phyloP scores from a whole-genome alignment of 2,797 vertebrate genomes.

The Melanogrammus aeglefinus region DNA sequence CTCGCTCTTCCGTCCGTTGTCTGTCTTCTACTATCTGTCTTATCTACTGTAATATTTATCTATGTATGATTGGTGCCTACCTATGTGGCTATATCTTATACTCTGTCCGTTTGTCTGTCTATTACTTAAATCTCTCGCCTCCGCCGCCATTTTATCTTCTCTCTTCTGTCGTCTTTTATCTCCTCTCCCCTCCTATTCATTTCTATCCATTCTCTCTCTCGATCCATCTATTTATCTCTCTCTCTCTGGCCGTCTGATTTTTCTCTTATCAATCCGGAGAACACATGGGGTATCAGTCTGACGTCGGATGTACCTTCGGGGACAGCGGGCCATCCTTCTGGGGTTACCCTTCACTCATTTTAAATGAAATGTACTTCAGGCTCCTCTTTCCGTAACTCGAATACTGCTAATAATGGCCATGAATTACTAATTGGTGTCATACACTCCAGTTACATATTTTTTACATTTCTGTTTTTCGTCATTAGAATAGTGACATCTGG shows the following conservation, averaged over 20 bases:
- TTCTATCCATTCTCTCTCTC: background rate
- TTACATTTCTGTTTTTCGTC: too few relatives aligned
- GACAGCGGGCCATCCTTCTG: too few relatives aligned
- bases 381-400: too few relatives aligned
- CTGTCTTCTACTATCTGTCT: background rate
- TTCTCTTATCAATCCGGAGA: background rate
- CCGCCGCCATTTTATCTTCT: background rate
- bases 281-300: too few relatives aligned
- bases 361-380: too few relatives aligned
- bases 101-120: background rate
- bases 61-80: background rate
- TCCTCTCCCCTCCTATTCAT: background rate
- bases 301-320: too few relatives aligned
- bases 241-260: background rate
- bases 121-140: background rate
- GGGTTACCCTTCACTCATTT: too few relatives aligned
- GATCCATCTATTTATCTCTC: background rate
- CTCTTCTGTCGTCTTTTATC: background rate
- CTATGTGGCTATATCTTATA: background rate
- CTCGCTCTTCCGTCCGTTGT: background rate
- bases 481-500: too few relatives aligned
- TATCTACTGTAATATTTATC: background rate
- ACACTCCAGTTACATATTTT: too few relatives aligned
- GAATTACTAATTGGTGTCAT: too few relatives aligned
- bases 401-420: too few relatives aligned